Base-by-base conservation (phyloP, 2,113 vertebrate species). In the Neodon shergylaensis region DNA sequence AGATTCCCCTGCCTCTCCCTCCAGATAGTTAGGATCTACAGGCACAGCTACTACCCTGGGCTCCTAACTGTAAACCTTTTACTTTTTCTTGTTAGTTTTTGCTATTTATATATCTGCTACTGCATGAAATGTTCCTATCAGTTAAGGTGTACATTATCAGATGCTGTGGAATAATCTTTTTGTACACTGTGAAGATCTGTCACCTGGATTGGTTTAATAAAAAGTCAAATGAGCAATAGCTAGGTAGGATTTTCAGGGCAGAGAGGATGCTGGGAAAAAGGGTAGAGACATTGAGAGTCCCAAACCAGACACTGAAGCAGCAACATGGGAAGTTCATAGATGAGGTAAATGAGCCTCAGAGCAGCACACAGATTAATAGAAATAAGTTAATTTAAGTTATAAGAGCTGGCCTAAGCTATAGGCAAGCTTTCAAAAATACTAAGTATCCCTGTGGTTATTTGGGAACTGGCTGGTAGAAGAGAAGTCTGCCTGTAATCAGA, bases 81-180 rank as follows among this genome's bases (percentile, higher is more conserved):
- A 87, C 78, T 83, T 92, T 39, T 22, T 89, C 22, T 33, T 22
- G 39, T 86, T 79, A 85, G 81, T 92, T 73, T 92, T 16, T 76
- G 58, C 74, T 96, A 95, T 83, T 89, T 97, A 73, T 5, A 26
- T 39, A 85, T 68, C 36, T 91, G 94, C 44, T 77, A 94, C 73
- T 54, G 89, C n/a, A 89, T 36, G 73, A 93, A 94, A 94, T 73
- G 68, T 7, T 93, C 87, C 90, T 28, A 78, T 22, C 28, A 94
- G 54, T n/a, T 90, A 58, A 91, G 21, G 63, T 94, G 92, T 92
- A 85, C 0, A 76, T 14, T 49, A 81, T 39, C 73, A 94, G 77
- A 70, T 70, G 68, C 33, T 33, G 31, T 70, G 68, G 68, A 70
- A 70, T 70, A n/a, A 70, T 70, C 68, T n/a, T 70, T 70, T n/a